Conservation (phyloP, 2,113 vertebrate species). For the Castor canadensis region DNA sequence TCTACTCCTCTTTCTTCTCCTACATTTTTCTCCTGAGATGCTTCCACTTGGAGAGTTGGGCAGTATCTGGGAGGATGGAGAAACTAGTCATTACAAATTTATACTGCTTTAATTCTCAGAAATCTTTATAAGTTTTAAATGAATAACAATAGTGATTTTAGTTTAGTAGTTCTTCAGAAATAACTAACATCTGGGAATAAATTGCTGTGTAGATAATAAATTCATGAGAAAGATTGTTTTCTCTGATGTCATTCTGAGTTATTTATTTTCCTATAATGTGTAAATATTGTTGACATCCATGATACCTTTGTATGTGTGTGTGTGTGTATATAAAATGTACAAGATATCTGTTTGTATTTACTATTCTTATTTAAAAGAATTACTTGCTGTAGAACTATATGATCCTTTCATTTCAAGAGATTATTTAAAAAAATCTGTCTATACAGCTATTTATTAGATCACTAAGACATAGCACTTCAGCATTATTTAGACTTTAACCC, state of each 20-base stretch:
- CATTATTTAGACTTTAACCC: neutral
- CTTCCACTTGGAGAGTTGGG: neutral
- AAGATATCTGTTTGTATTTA: neutral
- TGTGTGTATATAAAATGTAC: neutral
- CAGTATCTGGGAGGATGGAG: neutral
- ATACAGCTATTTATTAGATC: neutral
- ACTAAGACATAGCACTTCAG: neutral
- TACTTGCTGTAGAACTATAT: neutral
- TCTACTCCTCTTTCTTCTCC: neutral
- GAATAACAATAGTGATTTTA: conserved; percentile 18
- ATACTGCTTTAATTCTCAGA: neutral
- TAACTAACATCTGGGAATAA: conserved; percentile 6
- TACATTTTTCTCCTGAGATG: neutral
- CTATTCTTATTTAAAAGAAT: conserved; percentile 2
- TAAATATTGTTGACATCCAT: conserved; percentile 8
- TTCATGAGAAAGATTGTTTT: neutral
- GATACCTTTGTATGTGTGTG: neutral
- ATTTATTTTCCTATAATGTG: conserved; percentile 41
- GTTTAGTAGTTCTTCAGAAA: conserved; percentile 43
- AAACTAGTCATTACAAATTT: neutral
- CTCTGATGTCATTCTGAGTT: conserved; percentile 29
- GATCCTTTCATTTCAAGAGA: neutral
- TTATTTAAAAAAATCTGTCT: conserved; percentile 1
- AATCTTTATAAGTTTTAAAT: neutral
- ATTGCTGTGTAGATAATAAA: neutral